Evolutionary conservation across 2,113 vertebrate species (phyloP).

Genomic region (Megaceryle torquata): DNA sequence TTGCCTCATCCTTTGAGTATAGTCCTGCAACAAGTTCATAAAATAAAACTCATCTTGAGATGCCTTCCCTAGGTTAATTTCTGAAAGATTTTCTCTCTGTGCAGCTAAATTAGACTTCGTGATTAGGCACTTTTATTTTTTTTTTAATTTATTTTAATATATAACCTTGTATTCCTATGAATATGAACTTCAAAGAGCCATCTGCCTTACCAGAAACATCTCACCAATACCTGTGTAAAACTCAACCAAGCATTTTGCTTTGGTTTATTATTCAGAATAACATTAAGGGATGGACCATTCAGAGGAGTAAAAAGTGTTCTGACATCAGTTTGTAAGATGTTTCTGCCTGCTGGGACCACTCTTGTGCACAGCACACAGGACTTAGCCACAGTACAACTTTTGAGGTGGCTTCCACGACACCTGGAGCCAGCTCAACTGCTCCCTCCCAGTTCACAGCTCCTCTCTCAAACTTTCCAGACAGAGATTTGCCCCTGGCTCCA

Average conservation of each 20-base stretch:
- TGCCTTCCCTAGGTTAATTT: not conserved
- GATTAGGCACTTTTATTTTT: not conserved
- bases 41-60: not conserved
- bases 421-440: not conserved
- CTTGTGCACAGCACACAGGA: fast-evolving
- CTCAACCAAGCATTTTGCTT: not conserved
- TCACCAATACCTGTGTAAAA: not conserved
- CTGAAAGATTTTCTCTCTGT: not conserved
- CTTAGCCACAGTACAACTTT: not conserved
- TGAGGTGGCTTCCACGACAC: not conserved
- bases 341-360: not conserved
- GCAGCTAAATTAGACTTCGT: not conserved
- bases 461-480: not conserved
- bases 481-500: not conserved
- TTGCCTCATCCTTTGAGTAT: not conserved
- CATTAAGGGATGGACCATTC: fast-evolving
- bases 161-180: not conserved
- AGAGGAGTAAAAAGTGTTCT: not conserved
- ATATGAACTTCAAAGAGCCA: not conserved
- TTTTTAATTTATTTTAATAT: not conserved
- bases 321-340: not conserved
- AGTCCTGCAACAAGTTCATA: not conserved
- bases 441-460: not conserved
- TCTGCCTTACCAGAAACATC: not conserved
- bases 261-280: not conserved